Base-by-base conservation (phyloP, 2,797 vertebrate species). In the Spondyliosoma cantharus region DNA sequence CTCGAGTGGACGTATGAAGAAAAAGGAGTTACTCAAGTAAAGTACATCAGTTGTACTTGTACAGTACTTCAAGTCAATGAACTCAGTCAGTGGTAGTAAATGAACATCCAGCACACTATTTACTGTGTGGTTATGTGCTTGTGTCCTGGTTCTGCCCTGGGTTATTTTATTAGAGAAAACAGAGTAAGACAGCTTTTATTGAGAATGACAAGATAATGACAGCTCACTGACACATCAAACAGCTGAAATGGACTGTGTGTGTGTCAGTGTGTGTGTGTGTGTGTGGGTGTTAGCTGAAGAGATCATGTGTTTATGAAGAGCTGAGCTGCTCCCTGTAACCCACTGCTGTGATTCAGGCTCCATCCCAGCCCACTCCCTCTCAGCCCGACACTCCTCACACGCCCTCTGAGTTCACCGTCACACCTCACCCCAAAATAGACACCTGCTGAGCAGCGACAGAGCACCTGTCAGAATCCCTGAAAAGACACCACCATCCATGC, bases 361-460 rank as follows among this genome's bases (percentile, higher is more conserved):
- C 67, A 69, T 50, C 87, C 42, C 59, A 46, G 74, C 76, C 65
- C 32, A 60, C 72, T 57, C 59, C 64, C 80, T 56, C 60, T 56
- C 77, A 20, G 50, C 12, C 42, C 46, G 37, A 12, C 22, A 54
- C 53, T 32, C 70, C 60, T 29, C 57, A 49, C 60, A 43, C 27
- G 50, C 67, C 57, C 53, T 42, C 58, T 64, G 25, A 22, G 58
- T 57, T 83, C 64, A 66, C 7, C 7, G 85, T 22, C 84, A 81
- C 76, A 72, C 78, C 78, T 81, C 32, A 2, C 50, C 74, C 68
- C 24, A 85, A 93, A 93, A 94, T 91, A 93, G 92, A 89, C 83
- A 80, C 86, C 85, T 89, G 89, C 87, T 86, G 86, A 81, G 81
- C 60, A 74, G 50, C 27, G 25, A 64, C 19, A 60, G 2, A 76